Conservation (phyloP, 2,888 invertebrate species). For the Drosophila nigricruria region DNA sequence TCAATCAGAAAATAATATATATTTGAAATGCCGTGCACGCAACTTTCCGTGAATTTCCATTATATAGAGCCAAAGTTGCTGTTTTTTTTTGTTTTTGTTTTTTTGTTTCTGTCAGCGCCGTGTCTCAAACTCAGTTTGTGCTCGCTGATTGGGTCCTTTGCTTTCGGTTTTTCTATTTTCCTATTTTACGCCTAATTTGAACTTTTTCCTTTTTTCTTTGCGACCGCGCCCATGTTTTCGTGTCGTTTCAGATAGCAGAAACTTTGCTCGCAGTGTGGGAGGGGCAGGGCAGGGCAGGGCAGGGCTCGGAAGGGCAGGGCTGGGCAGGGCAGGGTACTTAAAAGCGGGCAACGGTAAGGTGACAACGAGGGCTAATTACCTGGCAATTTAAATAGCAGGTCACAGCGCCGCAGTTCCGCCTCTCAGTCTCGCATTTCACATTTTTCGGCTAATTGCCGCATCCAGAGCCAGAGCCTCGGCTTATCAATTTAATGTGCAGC, state of each 20-base stretch:
- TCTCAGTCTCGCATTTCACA: constrained; percentile 18
- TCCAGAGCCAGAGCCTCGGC: constrained; percentile 19
- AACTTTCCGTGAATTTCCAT: constrained; percentile 25
- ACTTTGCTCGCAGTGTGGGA: constrained; percentile 15
- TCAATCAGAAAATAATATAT: constrained; percentile 6
- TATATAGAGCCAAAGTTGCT: constrained; percentile 9
- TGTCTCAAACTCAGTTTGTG: background rate
- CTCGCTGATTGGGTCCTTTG: constrained; percentile 5
- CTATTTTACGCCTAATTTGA: constrained; percentile 59
- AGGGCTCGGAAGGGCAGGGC: background rate
- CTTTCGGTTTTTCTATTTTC: constrained; percentile 16
- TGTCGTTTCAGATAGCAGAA: constrained; percentile 30
- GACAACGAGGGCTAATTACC: constrained; percentile 70
- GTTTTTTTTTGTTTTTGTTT: background rate
- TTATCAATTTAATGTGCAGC: constrained; percentile 58
- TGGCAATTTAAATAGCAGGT: constrained; percentile 66
- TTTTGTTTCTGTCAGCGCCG: background rate
- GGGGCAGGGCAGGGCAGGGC: background rate
- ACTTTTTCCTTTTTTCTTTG: constrained; percentile 29
- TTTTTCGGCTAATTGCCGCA: constrained; percentile 56
- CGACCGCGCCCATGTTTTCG: constrained; percentile 6
- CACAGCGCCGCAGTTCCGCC: constrained; percentile 10
- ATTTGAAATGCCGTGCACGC: constrained; percentile 27
- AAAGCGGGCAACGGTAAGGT: constrained; percentile 30
- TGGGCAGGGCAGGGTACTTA: background rate